Base-by-base conservation (phyloP, 2,888 invertebrate genomes). In the Lymantria monacha region DNA sequence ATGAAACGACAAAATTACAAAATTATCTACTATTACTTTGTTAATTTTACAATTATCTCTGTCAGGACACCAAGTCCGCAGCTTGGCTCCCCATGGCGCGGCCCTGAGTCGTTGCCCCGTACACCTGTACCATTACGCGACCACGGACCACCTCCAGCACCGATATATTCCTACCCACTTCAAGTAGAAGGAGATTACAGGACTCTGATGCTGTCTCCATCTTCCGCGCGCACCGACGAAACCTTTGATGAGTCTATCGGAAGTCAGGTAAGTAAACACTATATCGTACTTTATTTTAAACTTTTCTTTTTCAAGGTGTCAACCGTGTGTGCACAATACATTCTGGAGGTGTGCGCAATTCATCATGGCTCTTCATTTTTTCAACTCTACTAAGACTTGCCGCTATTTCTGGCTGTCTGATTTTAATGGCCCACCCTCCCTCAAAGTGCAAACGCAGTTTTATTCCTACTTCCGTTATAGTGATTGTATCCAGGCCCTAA, bases 101-200 rank as follows among this genome's bases (percentile, higher is more conserved):
- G 93, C 38, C 92, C 93, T 30, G 92, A 93, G 72, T 93, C 89
- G 0, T 90, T 93, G 22, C 92, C 93, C 1, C 81, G 90, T 57
- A 87, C 89, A 0, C 87, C 89, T 0, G 76, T 92, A 62, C 93
- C 93, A 9, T 7, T 54, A 46, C 47, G 59, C 92, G 38, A 71
- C 68, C 9, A 64, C 51, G 40, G 65, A 64, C 61, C 37, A 85
- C 87, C 49, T 48, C 50, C 63, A 51, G 36, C 46, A 48, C 53
- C 53, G 1, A 3, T 53, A 46, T 68, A 66, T 66, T 81, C 90
- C 62, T 92, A 69, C 71, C 92, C 93, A 30, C 79, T 83, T 5
- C 89, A 84, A 53, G 56, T 75, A 43, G 87, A 90, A 51, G 83
- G 84, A 3, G 90, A 91, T 8, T 87, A 83, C 77, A 72, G 88